Evolutionary conservation across 2,113 vertebrate genomes (phyloP).

Genomic region (Platycercus adscitus): DNA sequence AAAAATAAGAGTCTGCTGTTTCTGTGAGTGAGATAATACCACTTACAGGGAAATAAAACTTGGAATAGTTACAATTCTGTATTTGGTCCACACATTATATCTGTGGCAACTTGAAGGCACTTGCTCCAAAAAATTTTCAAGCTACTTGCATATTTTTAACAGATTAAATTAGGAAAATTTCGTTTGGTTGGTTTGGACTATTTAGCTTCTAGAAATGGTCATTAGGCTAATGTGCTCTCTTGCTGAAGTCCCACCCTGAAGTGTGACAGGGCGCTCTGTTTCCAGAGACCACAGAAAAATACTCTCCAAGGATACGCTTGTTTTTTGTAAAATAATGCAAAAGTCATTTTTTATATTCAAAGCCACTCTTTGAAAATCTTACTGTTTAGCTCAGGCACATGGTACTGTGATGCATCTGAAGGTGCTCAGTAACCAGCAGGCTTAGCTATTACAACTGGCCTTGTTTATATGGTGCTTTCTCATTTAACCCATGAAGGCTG

Average conservation of each 20-base stretch:
- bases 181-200: background rate
- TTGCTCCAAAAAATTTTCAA: background rate
- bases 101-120: background rate
- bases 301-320: rapidly evolving
- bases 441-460: background rate
- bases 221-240: background rate
- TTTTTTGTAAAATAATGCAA: background rate
- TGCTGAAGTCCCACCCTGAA: background rate
- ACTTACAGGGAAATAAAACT: constrained; percentile 1
- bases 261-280: background rate
- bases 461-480: background rate
- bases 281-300: background rate
- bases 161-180: constrained; percentile 3
- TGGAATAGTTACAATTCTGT: background rate
- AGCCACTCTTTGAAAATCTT: rapidly evolving
- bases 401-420: background rate
- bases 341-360: background rate
- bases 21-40: background rate
- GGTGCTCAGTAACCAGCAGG: background rate
- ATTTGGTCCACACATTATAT: background rate
- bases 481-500: background rate
- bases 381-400: rapidly evolving
- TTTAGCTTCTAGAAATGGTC: background rate
- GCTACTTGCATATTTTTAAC: background rate
- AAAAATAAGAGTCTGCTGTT: constrained; percentile 32